phyloP scores from a whole-genome alignment of 64 coral and sea anemone genomes.

The Actinia tenebrosa region DNA sequence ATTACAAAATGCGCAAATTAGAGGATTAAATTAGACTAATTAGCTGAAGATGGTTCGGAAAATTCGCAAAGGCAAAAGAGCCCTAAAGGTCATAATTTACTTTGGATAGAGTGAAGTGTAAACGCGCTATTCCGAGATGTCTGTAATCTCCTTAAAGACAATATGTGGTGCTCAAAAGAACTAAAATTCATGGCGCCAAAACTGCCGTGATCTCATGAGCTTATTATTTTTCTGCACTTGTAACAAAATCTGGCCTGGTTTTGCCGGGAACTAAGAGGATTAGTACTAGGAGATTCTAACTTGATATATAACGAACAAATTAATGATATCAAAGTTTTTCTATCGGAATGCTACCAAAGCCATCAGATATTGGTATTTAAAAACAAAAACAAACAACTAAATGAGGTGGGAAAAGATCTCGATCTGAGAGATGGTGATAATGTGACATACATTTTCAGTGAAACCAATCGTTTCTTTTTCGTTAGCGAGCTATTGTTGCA shows the following conservation, averaged over 20 bases:
- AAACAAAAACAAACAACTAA: background rate
- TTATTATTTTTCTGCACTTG: background rate
- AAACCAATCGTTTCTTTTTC: background rate
- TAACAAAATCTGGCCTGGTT: background rate
- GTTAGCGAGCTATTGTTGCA: background rate
- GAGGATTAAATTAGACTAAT: background rate
- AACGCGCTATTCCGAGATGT: background rate
- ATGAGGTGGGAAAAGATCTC: background rate
- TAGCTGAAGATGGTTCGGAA: background rate
- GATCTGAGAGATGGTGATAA: background rate
- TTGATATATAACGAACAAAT: background rate
- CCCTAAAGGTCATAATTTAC: background rate
- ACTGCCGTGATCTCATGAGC: background rate
- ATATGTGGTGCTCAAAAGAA: background rate
- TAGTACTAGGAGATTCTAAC: background rate
- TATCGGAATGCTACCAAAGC: background rate
- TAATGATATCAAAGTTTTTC: background rate
- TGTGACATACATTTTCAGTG: background rate
- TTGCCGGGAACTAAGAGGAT: background rate
- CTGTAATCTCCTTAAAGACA: background rate
- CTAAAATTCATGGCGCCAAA: slow-evolving; percentile 8
- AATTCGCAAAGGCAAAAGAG: background rate
- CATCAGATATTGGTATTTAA: background rate
- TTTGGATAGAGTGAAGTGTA: background rate
- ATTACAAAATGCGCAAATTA: background rate